Conservation (phyloP, 2,797 vertebrate species). For the Leptatherina wallacei region DNA sequence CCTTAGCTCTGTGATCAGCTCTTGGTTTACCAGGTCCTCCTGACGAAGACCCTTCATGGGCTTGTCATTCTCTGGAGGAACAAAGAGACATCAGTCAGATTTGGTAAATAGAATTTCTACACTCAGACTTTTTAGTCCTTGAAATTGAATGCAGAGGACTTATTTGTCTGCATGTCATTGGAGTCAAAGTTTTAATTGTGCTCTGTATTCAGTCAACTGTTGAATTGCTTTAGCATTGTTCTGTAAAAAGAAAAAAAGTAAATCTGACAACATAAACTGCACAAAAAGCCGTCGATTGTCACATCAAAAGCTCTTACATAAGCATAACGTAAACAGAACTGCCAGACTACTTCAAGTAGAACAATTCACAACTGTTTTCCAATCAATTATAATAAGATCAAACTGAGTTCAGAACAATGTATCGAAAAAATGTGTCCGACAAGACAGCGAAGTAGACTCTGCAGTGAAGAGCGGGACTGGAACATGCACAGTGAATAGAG, state of each 20-base stretch:
- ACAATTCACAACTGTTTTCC: conserved; percentile 5
- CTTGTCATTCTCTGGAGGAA: conserved; percentile 91
- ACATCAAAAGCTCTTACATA: not conserved
- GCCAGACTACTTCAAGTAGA: not conserved
- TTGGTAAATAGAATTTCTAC: not conserved
- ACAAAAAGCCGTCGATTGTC: not conserved
- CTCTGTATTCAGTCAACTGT: not conserved
- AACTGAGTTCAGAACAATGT: conserved; percentile 27
- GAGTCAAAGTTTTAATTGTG: not conserved
- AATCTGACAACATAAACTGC: not conserved
- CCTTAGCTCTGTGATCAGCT: conserved; percentile 92
- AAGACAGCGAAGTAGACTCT: not conserved
- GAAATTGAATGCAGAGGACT: not conserved
- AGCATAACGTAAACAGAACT: not conserved
- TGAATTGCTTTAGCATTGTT: not conserved
- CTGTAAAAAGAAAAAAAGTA: not conserved
- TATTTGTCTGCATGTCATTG: not conserved
- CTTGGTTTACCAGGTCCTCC: conserved; percentile 93
- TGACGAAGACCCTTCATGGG: conserved; percentile 94
- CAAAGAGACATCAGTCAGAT: not conserved
- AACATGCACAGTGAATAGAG: conserved; percentile 20
- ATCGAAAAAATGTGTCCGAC: conserved; percentile 1
- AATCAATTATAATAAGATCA: conserved; percentile 3
- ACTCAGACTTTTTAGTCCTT: not conserved
- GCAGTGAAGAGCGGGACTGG: conserved; percentile 16